Conservation (phyloP, 2,888 invertebrate species). For the Ceriagrion tenellum region DNA sequence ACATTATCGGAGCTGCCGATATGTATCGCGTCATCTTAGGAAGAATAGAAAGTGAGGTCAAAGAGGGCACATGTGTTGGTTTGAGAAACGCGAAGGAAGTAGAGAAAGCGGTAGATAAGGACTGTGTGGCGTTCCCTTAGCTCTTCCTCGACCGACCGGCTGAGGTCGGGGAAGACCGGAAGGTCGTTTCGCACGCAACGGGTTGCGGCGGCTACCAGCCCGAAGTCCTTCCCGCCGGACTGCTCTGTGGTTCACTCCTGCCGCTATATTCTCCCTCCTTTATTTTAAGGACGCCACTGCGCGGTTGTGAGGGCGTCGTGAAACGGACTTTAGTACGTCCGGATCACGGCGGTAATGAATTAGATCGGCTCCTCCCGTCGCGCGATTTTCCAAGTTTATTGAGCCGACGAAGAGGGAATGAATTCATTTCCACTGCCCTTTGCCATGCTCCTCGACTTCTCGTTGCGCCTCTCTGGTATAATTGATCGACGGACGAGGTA, state of each 20-base stretch:
- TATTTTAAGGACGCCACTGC: background rate
- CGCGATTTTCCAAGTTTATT: background rate
- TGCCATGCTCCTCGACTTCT: too few relatives aligned
- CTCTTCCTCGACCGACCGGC: background rate
- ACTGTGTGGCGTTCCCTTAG: background rate
- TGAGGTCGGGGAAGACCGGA: conserved; percentile 10
- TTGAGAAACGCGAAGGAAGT: background rate
- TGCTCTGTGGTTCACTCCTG: background rate
- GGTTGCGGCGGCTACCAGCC: conserved; percentile 21
- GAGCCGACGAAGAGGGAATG: background rate
- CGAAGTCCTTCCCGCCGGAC: background rate
- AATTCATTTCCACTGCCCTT: background rate
- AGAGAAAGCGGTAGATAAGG: background rate
- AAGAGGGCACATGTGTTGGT: background rate
- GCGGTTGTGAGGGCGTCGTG: background rate
- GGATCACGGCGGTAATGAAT: background rate
- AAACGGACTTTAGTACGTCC: background rate
- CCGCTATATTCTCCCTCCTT: background rate
- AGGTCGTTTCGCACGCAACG: conserved; percentile 51
- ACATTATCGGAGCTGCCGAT: too few relatives aligned
- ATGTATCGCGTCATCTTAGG: too few relatives aligned
- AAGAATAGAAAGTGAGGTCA: background rate
- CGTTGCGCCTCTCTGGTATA: too few relatives aligned
- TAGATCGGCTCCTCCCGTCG: background rate
- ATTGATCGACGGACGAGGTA: too few relatives aligned